Conservation (phyloP, 2,888 invertebrate genomes). For the Mycalesis mineus region DNA sequence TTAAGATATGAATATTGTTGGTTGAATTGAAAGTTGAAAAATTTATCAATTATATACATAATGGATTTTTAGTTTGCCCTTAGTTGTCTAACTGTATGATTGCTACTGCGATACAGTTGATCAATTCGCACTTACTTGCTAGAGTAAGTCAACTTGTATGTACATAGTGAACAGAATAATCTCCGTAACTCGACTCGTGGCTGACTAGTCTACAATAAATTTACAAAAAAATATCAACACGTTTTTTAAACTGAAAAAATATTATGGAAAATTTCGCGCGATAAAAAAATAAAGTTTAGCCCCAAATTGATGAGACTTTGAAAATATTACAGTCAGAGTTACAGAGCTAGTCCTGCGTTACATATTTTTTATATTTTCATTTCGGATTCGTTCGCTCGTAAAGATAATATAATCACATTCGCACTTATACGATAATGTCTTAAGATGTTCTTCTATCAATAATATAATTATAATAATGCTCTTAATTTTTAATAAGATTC, state of each 20-base stretch:
- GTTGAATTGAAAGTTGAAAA: too few relatives aligned
- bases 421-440: conserved; percentile 4
- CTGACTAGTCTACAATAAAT: background rate
- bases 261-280: background rate
- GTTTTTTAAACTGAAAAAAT: background rate
- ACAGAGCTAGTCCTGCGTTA: background rate
- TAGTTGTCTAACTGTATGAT: background rate
- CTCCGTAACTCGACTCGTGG: conserved; percentile 2
- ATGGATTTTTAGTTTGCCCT: too few relatives aligned
- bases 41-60: too few relatives aligned
- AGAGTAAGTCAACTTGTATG: background rate
- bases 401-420: conserved; percentile 1
- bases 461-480: background rate
- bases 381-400: conserved; percentile 20
- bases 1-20: too few relatives aligned
- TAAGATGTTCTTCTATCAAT: background rate
- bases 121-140: background rate
- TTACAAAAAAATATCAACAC: background rate
- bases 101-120: background rate
- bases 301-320: background rate
- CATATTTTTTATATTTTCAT: background rate
- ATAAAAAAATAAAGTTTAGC: background rate
- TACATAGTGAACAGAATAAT: background rate
- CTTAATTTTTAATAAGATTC: conserved; percentile 9
- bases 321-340: background rate